Base-by-base conservation (phyloP, 2,888 invertebrate species). In the Caenorhabditis japonica region DNA sequence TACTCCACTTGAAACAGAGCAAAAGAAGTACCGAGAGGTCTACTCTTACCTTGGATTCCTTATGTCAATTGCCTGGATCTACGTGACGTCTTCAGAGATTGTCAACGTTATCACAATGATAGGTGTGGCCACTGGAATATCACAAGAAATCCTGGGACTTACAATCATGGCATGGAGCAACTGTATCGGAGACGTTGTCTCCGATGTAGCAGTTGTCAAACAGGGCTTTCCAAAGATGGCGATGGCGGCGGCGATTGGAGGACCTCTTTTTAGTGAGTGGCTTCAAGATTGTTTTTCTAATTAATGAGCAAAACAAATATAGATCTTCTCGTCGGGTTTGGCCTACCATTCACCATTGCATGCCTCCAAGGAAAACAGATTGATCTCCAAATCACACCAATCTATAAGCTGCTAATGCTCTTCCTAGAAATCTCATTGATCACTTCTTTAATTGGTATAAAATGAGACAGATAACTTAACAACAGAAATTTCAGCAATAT, bases 101-200 rank as follows among this genome's bases (percentile, higher is more conserved):
- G 90, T 92, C 41, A 89, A 88, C 73, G 85, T 90, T 39, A 88
- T 91, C 36, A 88, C 90, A 87, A 89, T 91, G 52, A 85, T 92
- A 66, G 92, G 92, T 27, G 89, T 91, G 49, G 89, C 91, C 12
- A 89, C 91, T 60, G 72, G 72, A 7, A 41, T 79, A 0, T 77
- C 80, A 19, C 74, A 77, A 33, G 80, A 81, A 59, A 91, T 92
- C 84, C 88, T 92, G 25, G 92, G 92, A 7, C 88, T 92, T 62
- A 92, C 92, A 0, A 87, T 92, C 10, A 88, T 92, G 41, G 91
- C 92, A 0, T 92, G 92, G 92, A 92, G 92, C 21, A 91, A 92
- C 87, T 91, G 91, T 79, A 87, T 92, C 21, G 91, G 91, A 73
- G 91, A 92, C 88, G 87, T 91, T 46, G 90, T 92, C 69, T 89